Conservation (phyloP, 2,113 vertebrate species). For the Galeopterus variegatus region DNA sequence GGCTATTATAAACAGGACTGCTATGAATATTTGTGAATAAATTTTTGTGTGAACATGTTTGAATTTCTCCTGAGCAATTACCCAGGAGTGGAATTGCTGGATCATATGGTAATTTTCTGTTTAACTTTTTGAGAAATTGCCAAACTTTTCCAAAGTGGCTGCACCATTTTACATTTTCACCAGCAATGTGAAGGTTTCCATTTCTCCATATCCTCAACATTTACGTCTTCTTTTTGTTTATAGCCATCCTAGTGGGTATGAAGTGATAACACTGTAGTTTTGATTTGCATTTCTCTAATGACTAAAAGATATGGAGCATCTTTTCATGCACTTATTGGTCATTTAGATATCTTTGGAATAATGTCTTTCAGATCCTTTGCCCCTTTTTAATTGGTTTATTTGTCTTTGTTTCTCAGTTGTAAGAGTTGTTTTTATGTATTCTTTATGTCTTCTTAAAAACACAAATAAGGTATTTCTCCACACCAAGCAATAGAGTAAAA, state of each 20-base stretch:
- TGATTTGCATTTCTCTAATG: background rate
- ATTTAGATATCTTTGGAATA: background rate
- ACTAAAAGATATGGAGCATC: background rate
- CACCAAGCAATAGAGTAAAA: background rate
- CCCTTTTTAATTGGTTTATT: background rate
- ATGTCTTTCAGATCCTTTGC: background rate
- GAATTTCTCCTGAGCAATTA: background rate
- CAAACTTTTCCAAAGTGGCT: background rate
- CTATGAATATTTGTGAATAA: background rate
- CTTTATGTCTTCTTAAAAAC: background rate
- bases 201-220: background rate
- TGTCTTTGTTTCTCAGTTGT: background rate
- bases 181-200: background rate
- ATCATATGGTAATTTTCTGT: background rate
- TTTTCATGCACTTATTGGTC: background rate
- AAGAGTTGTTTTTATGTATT: background rate
- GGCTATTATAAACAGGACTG: background rate
- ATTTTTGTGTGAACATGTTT: background rate
- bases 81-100: background rate
- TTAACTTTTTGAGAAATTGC: slow-evolving; percentile 28
- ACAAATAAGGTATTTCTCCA: background rate
- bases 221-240: background rate
- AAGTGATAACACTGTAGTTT: background rate
- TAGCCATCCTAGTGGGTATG: too few relatives aligned
- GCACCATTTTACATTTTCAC: background rate